Conservation (phyloP, 2,113 vertebrate genomes). For the Ailurus styani region DNA sequence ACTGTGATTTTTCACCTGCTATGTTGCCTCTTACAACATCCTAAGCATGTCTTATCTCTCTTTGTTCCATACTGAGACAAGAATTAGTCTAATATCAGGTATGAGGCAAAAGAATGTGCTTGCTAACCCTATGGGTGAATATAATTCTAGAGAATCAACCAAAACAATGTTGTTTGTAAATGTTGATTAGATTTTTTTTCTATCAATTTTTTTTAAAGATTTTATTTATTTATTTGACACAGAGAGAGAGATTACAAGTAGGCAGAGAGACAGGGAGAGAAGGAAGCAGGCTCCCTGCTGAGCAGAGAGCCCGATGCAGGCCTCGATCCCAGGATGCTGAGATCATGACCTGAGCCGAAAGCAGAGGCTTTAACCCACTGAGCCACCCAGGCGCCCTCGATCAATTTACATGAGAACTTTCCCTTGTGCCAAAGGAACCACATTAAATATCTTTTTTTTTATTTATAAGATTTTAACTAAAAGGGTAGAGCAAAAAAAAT, state of each 20-base stretch:
- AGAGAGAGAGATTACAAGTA: no score
- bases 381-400: no score
- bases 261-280: no score
- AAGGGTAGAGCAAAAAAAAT: neutral
- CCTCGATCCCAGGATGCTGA: no score
- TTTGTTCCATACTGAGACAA: neutral
- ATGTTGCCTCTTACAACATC: neutral
- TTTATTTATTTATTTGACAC: no score
- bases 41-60: neutral
- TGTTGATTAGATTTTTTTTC: neutral
- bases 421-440: neutral
- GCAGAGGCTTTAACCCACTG: no score
- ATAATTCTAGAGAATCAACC: neutral
- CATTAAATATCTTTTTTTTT: neutral
- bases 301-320: no score
- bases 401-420: neutral
- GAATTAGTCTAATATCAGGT: neutral
- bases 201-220: no score
- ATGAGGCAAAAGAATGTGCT: neutral
- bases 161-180: neutral
- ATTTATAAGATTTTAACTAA: neutral
- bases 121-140: neutral
- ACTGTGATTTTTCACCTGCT: neutral
- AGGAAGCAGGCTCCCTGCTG: no score
- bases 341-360: no score